Base-by-base conservation (phyloP, 1,140 invertebrate genomes). In the Bombus fervidus region DNA sequence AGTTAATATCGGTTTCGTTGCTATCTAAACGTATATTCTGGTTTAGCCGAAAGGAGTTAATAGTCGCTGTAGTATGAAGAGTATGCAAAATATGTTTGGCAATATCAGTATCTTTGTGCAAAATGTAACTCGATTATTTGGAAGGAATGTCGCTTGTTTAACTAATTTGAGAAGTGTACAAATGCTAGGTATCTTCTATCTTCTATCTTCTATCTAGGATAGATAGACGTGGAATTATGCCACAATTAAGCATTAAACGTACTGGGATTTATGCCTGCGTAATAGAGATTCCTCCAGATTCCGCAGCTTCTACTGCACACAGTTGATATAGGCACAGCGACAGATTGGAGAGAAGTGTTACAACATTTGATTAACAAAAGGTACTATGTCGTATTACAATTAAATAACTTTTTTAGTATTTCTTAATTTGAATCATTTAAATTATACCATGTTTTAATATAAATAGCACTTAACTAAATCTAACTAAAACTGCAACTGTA, bases 181-280 rank as follows among this genome's bases (percentile, higher is more conserved):
- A 90, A 83, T 81, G 81, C 66, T 53, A 72, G 88, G 86, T 82
- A 90, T 90, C 78, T 84, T 64, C n/a, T n/a, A n/a, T n/a, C n/a
- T n/a, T n/a, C n/a, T n/a, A n/a, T n/a, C n/a, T n/a, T n/a, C n/a
- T n/a, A n/a, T n/a, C n/a, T 73, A 90, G 89, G 91, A 91, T 71
- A 83, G 88, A 90, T 91, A 82, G 74, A 84, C 59, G 76, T 69
- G 66, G 76, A 90, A 91, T 84, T 91, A 91, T 91, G 88, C 88
- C 83, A 85, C 80, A 90, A 87, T 88, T 86, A 85, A 80, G 85
- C 85, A 87, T 78, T 87, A 89, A 90, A 86, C 83, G 82, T 77
- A 77, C 41, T 59, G 83, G 84, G 72, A 91, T 91, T 91, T 91
- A 91, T 91, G 71, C 34, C 69, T 53, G 37, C 64, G 78, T 91